These are phyloP conservation scores for Drosophila triauraria DNA, from an alignment of 1,140 invertebrate species.

Conservation along the genomic window DNA sequence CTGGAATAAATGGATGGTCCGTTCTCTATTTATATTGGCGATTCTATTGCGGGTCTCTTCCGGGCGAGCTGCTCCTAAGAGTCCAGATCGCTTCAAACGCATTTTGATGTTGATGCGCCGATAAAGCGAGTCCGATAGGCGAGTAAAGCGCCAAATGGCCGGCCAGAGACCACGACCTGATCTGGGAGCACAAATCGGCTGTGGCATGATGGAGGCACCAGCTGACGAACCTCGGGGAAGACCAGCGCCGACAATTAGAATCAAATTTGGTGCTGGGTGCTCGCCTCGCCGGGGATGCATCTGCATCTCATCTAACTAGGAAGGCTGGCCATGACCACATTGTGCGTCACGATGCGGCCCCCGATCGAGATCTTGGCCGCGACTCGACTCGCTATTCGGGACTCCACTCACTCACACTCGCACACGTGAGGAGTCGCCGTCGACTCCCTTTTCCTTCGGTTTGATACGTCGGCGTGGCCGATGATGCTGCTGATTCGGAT, in stretches of 20 bases:
- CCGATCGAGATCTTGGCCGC: constrained; percentile 40
- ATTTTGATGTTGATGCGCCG: constrained; percentile 32
- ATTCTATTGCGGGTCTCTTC: background rate
- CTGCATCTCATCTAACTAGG: constrained; percentile 48
- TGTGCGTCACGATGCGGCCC: constrained; percentile 73
- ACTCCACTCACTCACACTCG: constrained; percentile 14
- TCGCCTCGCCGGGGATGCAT: background rate
- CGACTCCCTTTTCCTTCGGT: constrained; percentile 57
- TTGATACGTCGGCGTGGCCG: constrained; percentile 74
- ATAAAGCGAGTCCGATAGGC: constrained; percentile 38
- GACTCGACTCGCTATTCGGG: constrained; percentile 24
- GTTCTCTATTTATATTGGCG: constrained; percentile 7
- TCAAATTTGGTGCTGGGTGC: constrained; percentile 69
- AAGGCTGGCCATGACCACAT: constrained; percentile 62
- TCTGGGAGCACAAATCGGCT: constrained; percentile 42
- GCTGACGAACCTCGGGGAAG: constrained; percentile 25
- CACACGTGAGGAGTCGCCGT: constrained; percentile 35
- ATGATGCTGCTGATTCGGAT: constrained; percentile 78
- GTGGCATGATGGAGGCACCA: constrained; percentile 43
- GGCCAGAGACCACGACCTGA: constrained; percentile 12
- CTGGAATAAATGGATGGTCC: background rate
- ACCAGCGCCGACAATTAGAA: constrained; percentile 74
- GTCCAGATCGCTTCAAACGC: constrained; percentile 3
- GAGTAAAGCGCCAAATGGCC: constrained; percentile 49
- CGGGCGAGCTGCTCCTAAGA: background rate